Conservation (phyloP, 2,113 vertebrate genomes). For the Danio rerio region DNA sequence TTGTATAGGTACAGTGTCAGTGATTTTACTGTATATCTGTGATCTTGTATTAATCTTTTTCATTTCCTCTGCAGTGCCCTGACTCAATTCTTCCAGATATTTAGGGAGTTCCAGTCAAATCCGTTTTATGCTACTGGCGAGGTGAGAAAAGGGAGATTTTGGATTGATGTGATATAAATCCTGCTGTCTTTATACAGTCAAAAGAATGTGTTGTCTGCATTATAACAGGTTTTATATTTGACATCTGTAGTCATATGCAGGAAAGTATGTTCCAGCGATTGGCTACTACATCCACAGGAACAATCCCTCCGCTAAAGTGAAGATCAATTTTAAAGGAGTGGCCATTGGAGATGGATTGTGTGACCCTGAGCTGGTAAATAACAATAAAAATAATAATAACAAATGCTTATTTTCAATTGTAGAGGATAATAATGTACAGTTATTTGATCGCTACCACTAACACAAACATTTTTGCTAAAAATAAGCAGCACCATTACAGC, state of each 20-base stretch:
- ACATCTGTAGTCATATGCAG: conserved; percentile 77
- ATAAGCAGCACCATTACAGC: no score
- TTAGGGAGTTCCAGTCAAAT: conserved; percentile 84
- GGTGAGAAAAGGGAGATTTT: conserved; percentile 63
- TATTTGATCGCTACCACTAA: no score
- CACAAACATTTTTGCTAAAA: no score
- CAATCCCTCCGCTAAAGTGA: conserved; percentile 75
- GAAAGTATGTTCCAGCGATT: conserved; percentile 83
- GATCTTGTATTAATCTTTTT: background rate
- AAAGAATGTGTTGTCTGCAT: background rate
- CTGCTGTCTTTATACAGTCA: background rate
- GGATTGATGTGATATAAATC: background rate
- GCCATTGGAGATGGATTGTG: conserved; percentile 81
- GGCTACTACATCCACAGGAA: conserved; percentile 82
- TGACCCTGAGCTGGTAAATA: conserved; percentile 82
- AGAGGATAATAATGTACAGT: no score
- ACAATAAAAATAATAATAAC: no score
- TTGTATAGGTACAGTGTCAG: conserved; percentile 75
- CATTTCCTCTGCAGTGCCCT: conserved; percentile 73
- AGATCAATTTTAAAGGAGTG: conserved; percentile 84
- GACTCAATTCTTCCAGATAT: conserved; percentile 83
- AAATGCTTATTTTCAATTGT: no score
- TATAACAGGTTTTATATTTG: background rate
- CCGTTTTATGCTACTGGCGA: conserved; percentile 85
- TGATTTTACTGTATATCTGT: background rate